Percentiles rank a stretch among this genome's conserved stretches.
These are phyloP conservation scores for Rhynchotus rufescens DNA, from an alignment of 2,797 vertebrate genomes.

Conservation along the genomic window DNA sequence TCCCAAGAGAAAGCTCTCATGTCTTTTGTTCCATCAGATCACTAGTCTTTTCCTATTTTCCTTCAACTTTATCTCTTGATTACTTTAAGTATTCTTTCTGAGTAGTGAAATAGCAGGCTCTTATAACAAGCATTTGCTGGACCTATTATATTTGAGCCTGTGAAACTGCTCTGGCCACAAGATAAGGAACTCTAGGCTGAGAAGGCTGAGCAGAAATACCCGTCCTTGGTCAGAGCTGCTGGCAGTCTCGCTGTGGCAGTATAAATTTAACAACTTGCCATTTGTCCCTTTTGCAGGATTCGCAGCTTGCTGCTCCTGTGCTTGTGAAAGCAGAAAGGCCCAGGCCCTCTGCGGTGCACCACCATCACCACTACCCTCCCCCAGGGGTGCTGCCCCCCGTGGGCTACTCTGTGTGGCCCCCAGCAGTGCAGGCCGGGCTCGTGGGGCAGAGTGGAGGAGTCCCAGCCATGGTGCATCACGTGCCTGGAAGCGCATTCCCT, in stretches of 20 bases:
- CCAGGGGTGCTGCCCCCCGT: constrained; percentile 40
- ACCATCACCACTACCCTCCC: constrained; percentile 85
- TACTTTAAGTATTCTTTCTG: background rate
- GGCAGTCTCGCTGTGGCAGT: too few species aligned
- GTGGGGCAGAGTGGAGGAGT: constrained; percentile 59
- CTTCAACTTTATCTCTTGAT: background rate
- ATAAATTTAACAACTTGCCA: background rate
- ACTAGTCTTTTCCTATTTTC: background rate
- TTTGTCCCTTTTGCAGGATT: constrained; percentile 59
- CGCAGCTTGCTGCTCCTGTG: constrained; percentile 37
- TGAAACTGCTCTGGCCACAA: background rate
- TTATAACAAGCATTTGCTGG: background rate
- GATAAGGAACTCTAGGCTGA: background rate
- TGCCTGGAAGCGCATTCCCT: constrained; percentile 59
- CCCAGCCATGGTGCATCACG: constrained; percentile 51
- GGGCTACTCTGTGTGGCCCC: constrained; percentile 73
- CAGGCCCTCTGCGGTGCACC: constrained; percentile 79
- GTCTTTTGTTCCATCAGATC: too few species aligned
- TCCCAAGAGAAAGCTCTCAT: background rate
- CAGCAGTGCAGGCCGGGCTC: constrained; percentile 40
- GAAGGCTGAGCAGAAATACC: background rate
- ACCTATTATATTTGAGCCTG: background rate
- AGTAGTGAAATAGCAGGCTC: background rate
- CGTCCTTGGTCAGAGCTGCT: background rate
- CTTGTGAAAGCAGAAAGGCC: constrained; percentile 71